These are phyloP conservation scores for Neoseiulus cucumeris DNA, from an alignment of 1,140 invertebrate species.

Conservation along the genomic window DNA sequence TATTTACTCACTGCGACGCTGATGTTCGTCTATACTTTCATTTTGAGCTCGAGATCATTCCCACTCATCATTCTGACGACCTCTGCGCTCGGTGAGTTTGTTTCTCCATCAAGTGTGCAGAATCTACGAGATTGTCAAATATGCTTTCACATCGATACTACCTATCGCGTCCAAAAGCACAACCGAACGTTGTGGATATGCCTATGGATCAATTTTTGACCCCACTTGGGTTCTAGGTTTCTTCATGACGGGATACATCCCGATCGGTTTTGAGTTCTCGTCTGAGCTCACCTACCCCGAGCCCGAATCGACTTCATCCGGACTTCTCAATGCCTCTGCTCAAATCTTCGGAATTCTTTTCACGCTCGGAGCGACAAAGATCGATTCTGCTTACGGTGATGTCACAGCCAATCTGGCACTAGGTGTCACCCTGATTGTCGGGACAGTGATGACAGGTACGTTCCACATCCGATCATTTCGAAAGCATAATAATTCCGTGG, in stretches of 20 bases:
- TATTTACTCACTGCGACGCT: not conserved
- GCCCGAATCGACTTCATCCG: constrained; percentile 34
- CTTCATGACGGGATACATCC: constrained; percentile 40
- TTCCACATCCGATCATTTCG: not conserved
- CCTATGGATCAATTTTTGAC: no score
- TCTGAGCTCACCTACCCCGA: constrained; percentile 37
- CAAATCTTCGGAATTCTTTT: constrained; percentile 20
- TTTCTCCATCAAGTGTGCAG: no score
- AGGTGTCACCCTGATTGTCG: constrained; percentile 14
- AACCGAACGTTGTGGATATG: no score
- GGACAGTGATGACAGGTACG: constrained; percentile 16
- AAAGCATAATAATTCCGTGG: not conserved
- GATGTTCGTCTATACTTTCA: not conserved
- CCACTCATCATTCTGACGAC: not conserved
- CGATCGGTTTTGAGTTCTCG: constrained; percentile 38
- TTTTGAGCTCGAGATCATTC: not conserved
- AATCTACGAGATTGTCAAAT: no score
- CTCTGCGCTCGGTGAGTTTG: not conserved
- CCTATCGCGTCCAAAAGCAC: no score
- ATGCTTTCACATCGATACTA: no score
- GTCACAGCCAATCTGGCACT: constrained; percentile 16
- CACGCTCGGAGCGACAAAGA: constrained; percentile 16
- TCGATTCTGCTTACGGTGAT: constrained; percentile 15
- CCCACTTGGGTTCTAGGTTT: constrained; percentile 22
- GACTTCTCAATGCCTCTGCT: constrained; percentile 29